A percentile compares a stretch with the other conserved stretches of the same genome.
Conservation (phyloP, 2,797 vertebrate genomes). For the Lophius americanus region DNA sequence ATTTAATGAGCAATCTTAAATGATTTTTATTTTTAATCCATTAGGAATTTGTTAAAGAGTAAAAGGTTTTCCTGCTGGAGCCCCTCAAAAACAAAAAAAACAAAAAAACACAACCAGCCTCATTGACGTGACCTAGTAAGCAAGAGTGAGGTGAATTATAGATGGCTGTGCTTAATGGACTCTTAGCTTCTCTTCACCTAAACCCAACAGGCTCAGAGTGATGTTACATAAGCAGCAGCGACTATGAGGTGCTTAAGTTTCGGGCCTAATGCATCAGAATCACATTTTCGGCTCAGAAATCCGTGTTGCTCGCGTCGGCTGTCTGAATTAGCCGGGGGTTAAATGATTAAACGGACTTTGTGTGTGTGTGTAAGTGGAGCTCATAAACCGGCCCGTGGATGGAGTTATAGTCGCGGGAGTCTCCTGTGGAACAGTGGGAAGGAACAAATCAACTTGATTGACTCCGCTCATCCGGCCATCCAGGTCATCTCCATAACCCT, state of each 20-base stretch:
- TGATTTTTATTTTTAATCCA: constrained; percentile 34
- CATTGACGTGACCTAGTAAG: constrained; percentile 72
- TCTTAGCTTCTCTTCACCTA: constrained; percentile 65
- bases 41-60: constrained; percentile 33
- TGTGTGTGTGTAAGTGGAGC: constrained; percentile 47
- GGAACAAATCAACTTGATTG: constrained; percentile 68
- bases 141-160: constrained; percentile 79
- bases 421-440: constrained; percentile 49
- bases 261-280: constrained; percentile 34
- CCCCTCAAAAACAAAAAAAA: constrained; percentile 29
- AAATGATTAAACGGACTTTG: constrained; percentile 46
- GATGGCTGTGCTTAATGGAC: constrained; percentile 77
- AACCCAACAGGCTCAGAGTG: constrained; percentile 47
- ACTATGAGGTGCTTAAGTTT: constrained; percentile 33
- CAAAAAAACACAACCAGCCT: constrained; percentile 28
- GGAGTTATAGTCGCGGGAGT: constrained; percentile 36
- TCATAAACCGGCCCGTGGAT: constrained; percentile 41
- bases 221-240: constrained; percentile 58
- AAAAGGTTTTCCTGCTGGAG: constrained; percentile 29
- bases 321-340: constrained; percentile 37
- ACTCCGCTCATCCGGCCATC: constrained; percentile 56
- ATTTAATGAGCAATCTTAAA: constrained; percentile 1
- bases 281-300: constrained; percentile 26
- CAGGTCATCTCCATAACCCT: constrained; percentile 67
- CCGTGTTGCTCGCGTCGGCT: constrained; percentile 5